Base-by-base conservation (phyloP, 2,797 vertebrate genomes). In the Pseudotriccus pelzelni region DNA sequence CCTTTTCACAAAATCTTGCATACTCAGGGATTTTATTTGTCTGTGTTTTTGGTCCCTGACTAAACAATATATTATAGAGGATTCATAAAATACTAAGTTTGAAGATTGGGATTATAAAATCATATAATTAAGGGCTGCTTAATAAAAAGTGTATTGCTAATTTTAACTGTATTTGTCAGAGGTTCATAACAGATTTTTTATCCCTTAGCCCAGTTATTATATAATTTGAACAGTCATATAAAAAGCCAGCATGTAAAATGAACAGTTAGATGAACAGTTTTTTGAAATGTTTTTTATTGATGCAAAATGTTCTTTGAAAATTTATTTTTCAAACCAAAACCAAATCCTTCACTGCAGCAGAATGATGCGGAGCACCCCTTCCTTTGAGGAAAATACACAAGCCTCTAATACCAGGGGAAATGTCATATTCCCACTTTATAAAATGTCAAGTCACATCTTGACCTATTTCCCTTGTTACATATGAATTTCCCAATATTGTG, bases 321-420 rank as follows among this genome's bases (percentile, higher is more conserved):
- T 47, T 36, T 32, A 25, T 43, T 76, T 94, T 87, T 20, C 7
- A 66, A 69, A 43, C 5, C 22, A 76, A 44, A 70, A 19, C 8
- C 16, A 52, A 90, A 94, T 41, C 3, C 16, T 84, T 90, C 37
- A 72, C 2, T 72, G 8, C 9, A 89, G 18, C 44, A 47, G 22
- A 70, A 80, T 0, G 0, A 41, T 22, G 4, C 8, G 66, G 19
- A 14, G 6, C 10, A 83, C 12, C 5, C 4, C 17, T 70, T 66
- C 30, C 32, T 85, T 49, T 77, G 70, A 77, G 22, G 12, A 81
- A 88, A 90, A 80, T 44, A 63, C 24, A 1, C 14, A 59, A 63
- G 8, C 78, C 14, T 59, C 32, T 92, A 60, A 30, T 32, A 56
- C 20, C 36, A 78, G 14, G 10, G 24, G 5, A 92, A 83, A 60